Conservation (phyloP, 1,140 invertebrate genomes). For the Dufourea novaeangliae region DNA sequence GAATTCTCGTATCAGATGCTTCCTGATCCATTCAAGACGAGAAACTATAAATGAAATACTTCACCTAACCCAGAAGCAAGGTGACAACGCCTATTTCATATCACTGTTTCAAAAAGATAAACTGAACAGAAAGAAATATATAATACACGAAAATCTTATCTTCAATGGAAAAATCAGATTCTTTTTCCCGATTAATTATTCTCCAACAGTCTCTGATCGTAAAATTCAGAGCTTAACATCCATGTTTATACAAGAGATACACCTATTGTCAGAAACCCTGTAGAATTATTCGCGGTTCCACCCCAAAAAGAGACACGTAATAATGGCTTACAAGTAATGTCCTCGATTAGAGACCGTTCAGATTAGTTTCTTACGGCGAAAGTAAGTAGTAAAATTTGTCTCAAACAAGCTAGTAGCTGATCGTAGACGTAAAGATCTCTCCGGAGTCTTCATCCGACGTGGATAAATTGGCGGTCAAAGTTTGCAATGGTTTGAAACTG, state of each 20-base stretch:
- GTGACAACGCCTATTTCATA: neutral
- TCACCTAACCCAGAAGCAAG: neutral
- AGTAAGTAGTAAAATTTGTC: constrained; percentile 19
- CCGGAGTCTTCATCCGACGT: too few relatives aligned
- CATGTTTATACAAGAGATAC: constrained; percentile 16
- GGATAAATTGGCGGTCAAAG: too few relatives aligned
- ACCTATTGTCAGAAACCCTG: constrained; percentile 48
- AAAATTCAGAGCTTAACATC: constrained; percentile 2
- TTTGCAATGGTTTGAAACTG: too few relatives aligned
- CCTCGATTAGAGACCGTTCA: constrained; percentile 11
- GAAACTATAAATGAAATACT: neutral
- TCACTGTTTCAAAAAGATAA: neutral
- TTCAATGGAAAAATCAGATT: neutral
- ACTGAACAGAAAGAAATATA: neutral
- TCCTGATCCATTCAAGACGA: neutral
- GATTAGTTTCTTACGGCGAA: neutral
- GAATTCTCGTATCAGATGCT: constrained; percentile 21
- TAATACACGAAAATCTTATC: neutral
- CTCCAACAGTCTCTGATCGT: neutral
- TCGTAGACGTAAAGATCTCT: neutral
- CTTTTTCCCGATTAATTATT: neutral
- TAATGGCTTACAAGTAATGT: constrained; percentile 3
- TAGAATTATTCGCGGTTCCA: constrained; percentile 35
- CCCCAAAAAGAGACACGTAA: constrained; percentile 11
- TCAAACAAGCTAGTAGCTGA: constrained; percentile 7